phyloP scores from a whole-genome alignment of 2,888 invertebrate species.

The Leuctra nigra region DNA sequence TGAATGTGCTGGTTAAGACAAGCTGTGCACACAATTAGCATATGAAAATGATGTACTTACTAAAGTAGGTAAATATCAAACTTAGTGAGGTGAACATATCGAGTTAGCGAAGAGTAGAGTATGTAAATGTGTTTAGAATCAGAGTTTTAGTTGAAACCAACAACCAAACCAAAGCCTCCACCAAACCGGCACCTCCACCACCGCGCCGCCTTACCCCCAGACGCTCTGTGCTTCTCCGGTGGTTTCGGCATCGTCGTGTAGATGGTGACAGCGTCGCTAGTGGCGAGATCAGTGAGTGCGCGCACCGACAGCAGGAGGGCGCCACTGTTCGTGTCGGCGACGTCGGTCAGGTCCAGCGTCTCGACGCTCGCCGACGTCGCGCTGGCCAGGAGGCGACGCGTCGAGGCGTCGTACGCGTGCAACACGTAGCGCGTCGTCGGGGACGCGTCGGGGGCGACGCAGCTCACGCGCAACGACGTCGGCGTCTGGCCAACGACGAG shows the following conservation, averaged over 20 bases:
- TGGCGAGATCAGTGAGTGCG: slow-evolving; percentile 45
- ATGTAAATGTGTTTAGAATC: too few relatives aligned
- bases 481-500: slow-evolving; percentile 43
- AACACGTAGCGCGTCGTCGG: slow-evolving; percentile 43
- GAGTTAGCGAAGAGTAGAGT: too few relatives aligned
- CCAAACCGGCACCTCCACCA: too few relatives aligned
- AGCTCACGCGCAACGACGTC: slow-evolving; percentile 44
- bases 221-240: slow-evolving; percentile 17
- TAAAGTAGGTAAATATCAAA: too few relatives aligned
- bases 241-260: slow-evolving; percentile 23
- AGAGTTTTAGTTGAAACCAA: not conserved
- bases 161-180: not conserved
- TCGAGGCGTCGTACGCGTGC: slow-evolving; percentile 48
- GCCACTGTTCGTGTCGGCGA: slow-evolving; percentile 40
- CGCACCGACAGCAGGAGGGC: slow-evolving; percentile 45
- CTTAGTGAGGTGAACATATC: too few relatives aligned
- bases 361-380: slow-evolving; percentile 45
- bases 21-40: too few relatives aligned
- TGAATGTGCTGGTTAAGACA: too few relatives aligned
- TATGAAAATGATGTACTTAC: too few relatives aligned
- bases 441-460: slow-evolving; percentile 33
- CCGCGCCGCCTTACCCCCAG: not conserved
- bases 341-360: slow-evolving; percentile 42
- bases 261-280: slow-evolving; percentile 42
- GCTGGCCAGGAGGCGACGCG: slow-evolving; percentile 44